Evolutionary conservation across 1,140 invertebrate genomes (phyloP).

Genomic region (Uloborus diversus): DNA sequence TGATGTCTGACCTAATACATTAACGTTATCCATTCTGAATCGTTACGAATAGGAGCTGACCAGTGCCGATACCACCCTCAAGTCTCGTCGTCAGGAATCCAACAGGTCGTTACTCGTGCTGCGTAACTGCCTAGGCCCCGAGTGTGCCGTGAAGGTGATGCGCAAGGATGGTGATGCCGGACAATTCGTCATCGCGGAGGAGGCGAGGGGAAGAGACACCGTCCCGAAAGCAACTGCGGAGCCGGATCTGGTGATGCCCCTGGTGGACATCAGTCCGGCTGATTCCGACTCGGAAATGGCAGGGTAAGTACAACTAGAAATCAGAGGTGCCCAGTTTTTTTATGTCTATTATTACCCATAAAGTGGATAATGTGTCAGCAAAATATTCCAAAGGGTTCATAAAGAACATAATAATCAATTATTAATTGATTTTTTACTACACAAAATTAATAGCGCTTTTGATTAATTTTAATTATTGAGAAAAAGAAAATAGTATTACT

Average conservation of each 20-base stretch:
- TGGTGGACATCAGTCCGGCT: constrained; percentile 69
- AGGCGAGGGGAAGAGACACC: constrained; percentile 22
- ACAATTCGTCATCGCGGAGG: constrained; percentile 15
- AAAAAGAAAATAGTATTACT: too few relatives aligned
- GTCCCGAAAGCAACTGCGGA: constrained; percentile 48
- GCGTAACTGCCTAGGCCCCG: constrained; percentile 71
- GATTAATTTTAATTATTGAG: too few relatives aligned
- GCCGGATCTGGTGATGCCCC: constrained; percentile 47
- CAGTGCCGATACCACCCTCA: neutral
- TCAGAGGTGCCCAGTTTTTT: too few relatives aligned
- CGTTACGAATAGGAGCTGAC: neutral
- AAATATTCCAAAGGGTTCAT: too few relatives aligned
- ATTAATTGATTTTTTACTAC: too few relatives aligned
- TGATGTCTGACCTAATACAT: too few relatives aligned
- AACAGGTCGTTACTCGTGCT: constrained; percentile 60
- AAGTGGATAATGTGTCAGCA: too few relatives aligned
- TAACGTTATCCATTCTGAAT: too few relatives aligned
- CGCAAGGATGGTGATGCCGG: constrained; percentile 61
- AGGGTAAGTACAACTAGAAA: constrained; percentile 56
- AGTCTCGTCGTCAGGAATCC: too few relatives aligned
- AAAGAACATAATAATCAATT: too few relatives aligned
- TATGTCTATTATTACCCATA: too few relatives aligned
- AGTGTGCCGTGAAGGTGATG: constrained; percentile 70
- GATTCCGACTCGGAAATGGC: constrained; percentile 61
- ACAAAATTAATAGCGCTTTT: too few relatives aligned